These are phyloP conservation scores for Macropodus opercularis DNA, from an alignment of 2,797 vertebrate genomes.

Conservation along the genomic window DNA sequence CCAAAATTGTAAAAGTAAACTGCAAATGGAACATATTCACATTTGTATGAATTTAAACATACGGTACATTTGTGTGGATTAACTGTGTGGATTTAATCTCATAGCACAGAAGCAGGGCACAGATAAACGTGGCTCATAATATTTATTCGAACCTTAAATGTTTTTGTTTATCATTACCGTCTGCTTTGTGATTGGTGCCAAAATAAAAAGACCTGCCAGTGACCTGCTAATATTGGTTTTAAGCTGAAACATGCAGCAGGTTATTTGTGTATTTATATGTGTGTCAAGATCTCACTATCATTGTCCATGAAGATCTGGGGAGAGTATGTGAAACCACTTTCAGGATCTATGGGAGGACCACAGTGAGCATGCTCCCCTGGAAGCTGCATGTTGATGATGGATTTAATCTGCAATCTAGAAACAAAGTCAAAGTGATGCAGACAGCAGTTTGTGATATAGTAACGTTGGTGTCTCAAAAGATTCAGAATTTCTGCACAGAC, in stretches of 20 bases:
- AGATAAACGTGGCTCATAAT: too few species aligned
- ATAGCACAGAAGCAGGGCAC: too few species aligned
- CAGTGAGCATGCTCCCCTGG: slow-evolving; percentile 86
- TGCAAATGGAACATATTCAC: slow-evolving; percentile 54
- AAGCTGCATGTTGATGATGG: slow-evolving; percentile 86
- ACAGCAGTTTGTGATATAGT: not conserved
- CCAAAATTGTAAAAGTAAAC: slow-evolving; percentile 89
- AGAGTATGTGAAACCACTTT: slow-evolving; percentile 85
- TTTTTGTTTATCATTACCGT: too few species aligned
- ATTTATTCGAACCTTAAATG: too few species aligned
- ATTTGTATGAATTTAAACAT: not conserved
- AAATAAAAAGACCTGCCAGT: not conserved
- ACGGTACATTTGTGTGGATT: too few species aligned
- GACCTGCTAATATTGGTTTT: not conserved
- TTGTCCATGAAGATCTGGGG: slow-evolving; percentile 87
- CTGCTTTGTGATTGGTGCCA: too few species aligned
- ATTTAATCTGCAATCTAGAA: slow-evolving; percentile 82
- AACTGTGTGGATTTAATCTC: too few species aligned
- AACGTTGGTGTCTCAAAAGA: not conserved
- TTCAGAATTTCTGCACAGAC: not conserved
- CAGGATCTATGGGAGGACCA: slow-evolving; percentile 78
- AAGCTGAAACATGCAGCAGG: not conserved
- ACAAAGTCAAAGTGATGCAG: not conserved
- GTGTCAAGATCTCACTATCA: slow-evolving; percentile 75
- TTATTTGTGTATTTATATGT: not conserved